Base-by-base conservation (phyloP, 64 coral and sea anemone species). In the Porites australiensis region DNA sequence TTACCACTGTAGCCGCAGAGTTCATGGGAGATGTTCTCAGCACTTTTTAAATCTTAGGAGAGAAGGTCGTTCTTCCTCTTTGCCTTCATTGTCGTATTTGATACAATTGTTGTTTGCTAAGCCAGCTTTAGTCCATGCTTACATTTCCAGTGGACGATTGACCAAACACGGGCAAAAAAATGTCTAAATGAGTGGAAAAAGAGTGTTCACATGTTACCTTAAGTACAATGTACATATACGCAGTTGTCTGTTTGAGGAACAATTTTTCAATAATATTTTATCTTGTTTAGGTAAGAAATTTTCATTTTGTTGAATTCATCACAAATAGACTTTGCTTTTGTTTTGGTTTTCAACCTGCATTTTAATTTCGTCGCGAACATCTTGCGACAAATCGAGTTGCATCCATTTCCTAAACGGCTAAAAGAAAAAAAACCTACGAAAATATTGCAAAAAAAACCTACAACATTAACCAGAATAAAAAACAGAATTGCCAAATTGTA, bases 1-100 rank as follows among this genome's bases (percentile, higher is more conserved):
- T 84, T 69, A 84, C 81, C 46, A 84, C 63, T 69, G 81, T 84
- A 2, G 63, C 81, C 46, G 81, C 81, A 84, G 81, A 48, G 61
- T 84, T 84, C 81, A 84, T 84, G 46, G 51, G 81, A 84, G 63
- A 68, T 49, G 63, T 57, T 57, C 3, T 7, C 20, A 44, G 62
- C 62, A 12, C 8, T 9, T 14, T 62, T 67, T 50, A 43, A 15
- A 50, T 84, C 69, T 84, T 84, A 68, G 18, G 61, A 51, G 64
- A 69, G 63, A 44, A 84, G 81, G 11, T 84, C 63, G 18, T 47
- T 65, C 63, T 69, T 84, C 63, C 62, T 21, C 45, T 84, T 84
- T 68, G 63, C 64, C 44, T 48, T 68, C 81, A 84, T 84, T 37
- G 18, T 47, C 63, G 61, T 84, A 50, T 20, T 12, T 43, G 9